Base-by-base conservation (phyloP, 1,140 invertebrate genomes). In the Ectropis grisescens region DNA sequence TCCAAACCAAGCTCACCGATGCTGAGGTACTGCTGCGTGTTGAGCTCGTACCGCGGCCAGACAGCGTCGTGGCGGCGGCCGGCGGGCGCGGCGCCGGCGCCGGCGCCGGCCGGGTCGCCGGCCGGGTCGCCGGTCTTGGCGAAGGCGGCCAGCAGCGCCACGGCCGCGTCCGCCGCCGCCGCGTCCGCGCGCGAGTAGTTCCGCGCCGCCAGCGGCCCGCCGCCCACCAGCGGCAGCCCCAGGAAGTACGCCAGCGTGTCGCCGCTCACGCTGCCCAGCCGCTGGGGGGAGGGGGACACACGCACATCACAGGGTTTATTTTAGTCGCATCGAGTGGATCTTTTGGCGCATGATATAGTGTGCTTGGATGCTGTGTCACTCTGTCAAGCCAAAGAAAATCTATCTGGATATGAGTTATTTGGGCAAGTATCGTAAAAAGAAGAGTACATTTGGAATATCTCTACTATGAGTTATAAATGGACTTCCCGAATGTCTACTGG, bases 231-330 rank as follows among this genome's bases (percentile, higher is more conserved):
- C 0, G 95, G 94, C 24, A 93, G 87, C 0, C 94, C 95, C 46
- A 97, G 89, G 32, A 96, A 87, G 71, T 96, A 97, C 1, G 91
- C 85, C 22, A 97, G 76, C 28, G 94, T 93, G 61, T 97, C 94
- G 4, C 94, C 92, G 13, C 91, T 86, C 0, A 96, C 88, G 51
- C 91, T 92, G 0, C 93, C 93, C 19, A 93, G 64, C 11, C 90
- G 82, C 88, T 93, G 80, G 2, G 11, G 25, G 28, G 33, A 29
- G 6, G 12, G n/a, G n/a, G n/a, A n/a, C n/a, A n/a, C n/a, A n/a
- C n/a, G n/a, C n/a, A n/a, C n/a, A n/a, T n/a, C n/a, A n/a, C n/a
- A n/a, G n/a, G n/a, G n/a, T n/a, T n/a, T n/a, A n/a, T n/a, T n/a
- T n/a, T n/a, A n/a, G n/a, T n/a, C n/a, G n/a, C n/a, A n/a, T n/a